phyloP scores from a whole-genome alignment of 2,797 vertebrate genomes.

The Ctenopoma multispine region DNA sequence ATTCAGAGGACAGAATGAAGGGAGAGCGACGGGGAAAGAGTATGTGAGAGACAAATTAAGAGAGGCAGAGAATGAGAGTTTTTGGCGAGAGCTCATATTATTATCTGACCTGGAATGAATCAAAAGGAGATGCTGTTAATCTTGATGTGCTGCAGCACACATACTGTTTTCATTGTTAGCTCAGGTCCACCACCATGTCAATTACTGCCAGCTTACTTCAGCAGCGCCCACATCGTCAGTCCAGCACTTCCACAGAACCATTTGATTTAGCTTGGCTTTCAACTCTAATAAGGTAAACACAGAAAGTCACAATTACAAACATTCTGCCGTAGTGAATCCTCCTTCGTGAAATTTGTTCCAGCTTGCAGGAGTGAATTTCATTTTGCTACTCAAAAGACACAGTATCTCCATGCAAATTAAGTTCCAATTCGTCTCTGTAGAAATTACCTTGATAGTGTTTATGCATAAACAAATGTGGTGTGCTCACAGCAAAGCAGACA shows the following conservation, averaged over 20 bases:
- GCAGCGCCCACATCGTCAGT: constrained; percentile 41
- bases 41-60: constrained; percentile 22
- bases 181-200: constrained; percentile 33
- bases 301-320: constrained; percentile 62
- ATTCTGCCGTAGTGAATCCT: constrained; percentile 22
- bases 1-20: constrained; percentile 23
- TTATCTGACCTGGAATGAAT: constrained; percentile 62
- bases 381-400: constrained; percentile 48
- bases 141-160: constrained; percentile 31
- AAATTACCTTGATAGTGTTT: constrained; percentile 40
- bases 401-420: constrained; percentile 32
- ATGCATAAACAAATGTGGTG: constrained; percentile 13
- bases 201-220: constrained; percentile 57
- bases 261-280: constrained; percentile 61
- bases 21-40: constrained; percentile 6
- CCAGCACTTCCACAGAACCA: constrained; percentile 39
- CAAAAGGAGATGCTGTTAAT: constrained; percentile 48
- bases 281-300: constrained; percentile 68
- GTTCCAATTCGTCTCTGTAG: background rate
- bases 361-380: constrained; percentile 39
- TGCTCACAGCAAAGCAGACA: background rate
- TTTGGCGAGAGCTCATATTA: constrained; percentile 18
- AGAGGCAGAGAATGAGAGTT: constrained; percentile 28
- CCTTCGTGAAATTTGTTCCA: constrained; percentile 48
- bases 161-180: constrained; percentile 41